Base-by-base conservation (phyloP, 2,113 vertebrate genomes). In the Trochalopteron elliotii region DNA sequence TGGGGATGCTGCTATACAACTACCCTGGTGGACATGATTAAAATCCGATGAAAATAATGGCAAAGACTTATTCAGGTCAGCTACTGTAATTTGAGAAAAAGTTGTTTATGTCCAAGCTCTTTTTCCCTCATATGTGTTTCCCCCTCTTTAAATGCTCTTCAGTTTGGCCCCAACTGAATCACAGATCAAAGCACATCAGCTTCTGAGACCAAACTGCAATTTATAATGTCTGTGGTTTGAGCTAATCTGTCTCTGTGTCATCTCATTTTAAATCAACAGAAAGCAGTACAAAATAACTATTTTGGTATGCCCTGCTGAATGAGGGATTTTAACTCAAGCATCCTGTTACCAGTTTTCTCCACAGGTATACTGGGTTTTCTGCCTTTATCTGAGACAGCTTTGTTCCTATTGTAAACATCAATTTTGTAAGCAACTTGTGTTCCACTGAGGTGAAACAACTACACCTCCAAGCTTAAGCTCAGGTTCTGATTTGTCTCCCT, bases 131-230 rank as follows among this genome's bases (percentile, higher is more conserved):
- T 49, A 93, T 59, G 5, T 56, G 33, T 88, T 98, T 95, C 92
- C 79, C 87, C 85, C 79, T 95, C 82, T 94, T 91, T 95, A 94
- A 96, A 94, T 76, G 77, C 45, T 88, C 57, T 78, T 93, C 87
- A 93, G 61, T 94, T 96, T 88, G 65, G 91, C 91, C 94, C 80
- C 64, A 76, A 8, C 56, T 89, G 82, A 97, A 75, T 96, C 95
- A 94, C 95, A 97, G 97, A 98, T 98, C 97, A 98, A 98, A 98
- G 96, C 93, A 37, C 72, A 94, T 98, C 94, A 95, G 94, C 92
- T 98, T 97, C 96, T 90, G 95, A 97, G 95, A 85, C 92, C 92
- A 94, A 97, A 96, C 95, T 95, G 94, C 94, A 95, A 96, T 96
- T 96, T 97, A 96, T 97, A 97, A 97, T 72, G 93, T 97, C 96